These are phyloP conservation scores for Dryocosmus kuriphilus DNA, from an alignment of 2,888 invertebrate species.

Conservation along the genomic window DNA sequence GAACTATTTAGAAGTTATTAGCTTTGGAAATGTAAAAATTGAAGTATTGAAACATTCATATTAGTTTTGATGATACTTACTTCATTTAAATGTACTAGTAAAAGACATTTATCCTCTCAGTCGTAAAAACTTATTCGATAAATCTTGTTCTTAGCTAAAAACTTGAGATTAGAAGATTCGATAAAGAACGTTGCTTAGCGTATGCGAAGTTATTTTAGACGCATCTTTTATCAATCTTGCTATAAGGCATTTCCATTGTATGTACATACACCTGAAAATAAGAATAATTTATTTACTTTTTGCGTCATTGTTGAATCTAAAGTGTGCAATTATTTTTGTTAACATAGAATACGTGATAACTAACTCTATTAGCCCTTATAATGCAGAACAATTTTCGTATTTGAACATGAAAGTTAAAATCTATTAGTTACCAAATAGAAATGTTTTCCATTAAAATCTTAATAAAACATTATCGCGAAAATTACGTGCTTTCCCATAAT, in stretches of 20 bases:
- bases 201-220: neutral
- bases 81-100: neutral
- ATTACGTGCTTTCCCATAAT: neutral
- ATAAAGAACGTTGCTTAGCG: neutral
- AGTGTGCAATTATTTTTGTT: no score
- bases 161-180: neutral
- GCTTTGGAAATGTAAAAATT: neutral
- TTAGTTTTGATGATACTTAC: neutral
- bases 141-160: neutral
- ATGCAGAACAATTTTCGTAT: neutral
- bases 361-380: neutral
- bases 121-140: neutral
- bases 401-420: neutral
- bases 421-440: neutral
- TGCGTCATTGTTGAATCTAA: neutral
- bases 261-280: neutral
- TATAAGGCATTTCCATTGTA: conserved; percentile 8
- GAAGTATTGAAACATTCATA: neutral
- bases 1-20: no score
- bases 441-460: neutral
- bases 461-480: neutral
- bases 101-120: neutral
- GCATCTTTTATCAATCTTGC: neutral
- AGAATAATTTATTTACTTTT: neutral
- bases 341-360: no score